Evolutionary conservation across 2,113 vertebrate genomes (phyloP), one percentile per base, ranked within the genome.

Genomic region (Anhinga anhinga): DNA sequence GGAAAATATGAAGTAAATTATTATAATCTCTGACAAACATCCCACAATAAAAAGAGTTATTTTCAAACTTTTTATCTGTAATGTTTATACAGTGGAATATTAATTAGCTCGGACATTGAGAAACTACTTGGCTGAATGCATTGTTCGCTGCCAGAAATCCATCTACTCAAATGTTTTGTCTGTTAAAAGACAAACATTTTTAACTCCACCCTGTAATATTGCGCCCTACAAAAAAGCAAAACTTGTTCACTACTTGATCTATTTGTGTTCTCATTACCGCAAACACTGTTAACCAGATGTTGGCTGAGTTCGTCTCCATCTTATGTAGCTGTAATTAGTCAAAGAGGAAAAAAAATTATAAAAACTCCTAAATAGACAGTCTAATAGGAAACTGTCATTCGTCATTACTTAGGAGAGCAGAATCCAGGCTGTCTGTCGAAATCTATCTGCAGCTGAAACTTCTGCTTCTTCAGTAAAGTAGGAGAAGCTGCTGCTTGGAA

Each of bases 1-100:
- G 95, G 90, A 97, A 97, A 97, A 95, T 78, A 59, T 71, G 36
- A 94, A 95, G 72, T 82, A 90, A 93, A 95, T 96, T 95, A 97
- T 90, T 89, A 79, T 76, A 84, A 92, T 93, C 67, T 92, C 69
- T 81, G 89, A 73, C 76, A 93, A 96, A 66, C 50, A 73, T 27
- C n/a, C 77, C 55, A 42, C 91, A 88, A 88, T 93, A 96, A 97
- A 95, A 82, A 62, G 58, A 70, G 72, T 95, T 92, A 83, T 77
- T 97, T 96, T 96, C 86, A 71, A 83, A 85, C 70, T 88, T 89
- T 90, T 95, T 94, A 92, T 96, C 47, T 96, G 47, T 83, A 58
- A 34, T 91, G 50, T 90, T 98, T 98, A 72, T 95, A 92, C 82
- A 96, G 89, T 55, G 87, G 73, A 63, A 86, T 93, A 67, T 95